A percentile compares a stretch with the other conserved stretches of the same genome.
Conservation (phyloP, 1,140 invertebrate species). For the Caenorhabditis tropicalis region DNA sequence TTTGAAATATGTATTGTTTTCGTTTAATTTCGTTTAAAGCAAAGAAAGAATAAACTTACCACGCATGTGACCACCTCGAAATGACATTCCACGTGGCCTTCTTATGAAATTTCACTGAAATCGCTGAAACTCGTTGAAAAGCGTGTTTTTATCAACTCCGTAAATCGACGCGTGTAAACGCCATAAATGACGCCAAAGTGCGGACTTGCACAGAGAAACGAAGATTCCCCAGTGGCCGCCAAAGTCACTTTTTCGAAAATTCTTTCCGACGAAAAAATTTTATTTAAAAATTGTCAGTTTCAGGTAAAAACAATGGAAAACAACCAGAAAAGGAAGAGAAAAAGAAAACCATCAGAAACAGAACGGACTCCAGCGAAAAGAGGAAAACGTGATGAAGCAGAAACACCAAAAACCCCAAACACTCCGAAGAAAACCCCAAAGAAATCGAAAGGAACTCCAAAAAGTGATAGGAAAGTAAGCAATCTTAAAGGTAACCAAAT, state of each 20-base stretch:
- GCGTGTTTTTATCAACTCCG: background rate
- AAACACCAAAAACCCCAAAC: background rate
- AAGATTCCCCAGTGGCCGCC: background rate
- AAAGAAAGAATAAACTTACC: background rate
- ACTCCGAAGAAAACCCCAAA: background rate
- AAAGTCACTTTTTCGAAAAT: constrained; percentile 15
- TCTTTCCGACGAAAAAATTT: background rate
- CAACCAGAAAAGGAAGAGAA: background rate
- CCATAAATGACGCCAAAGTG: background rate
- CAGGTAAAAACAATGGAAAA: background rate
- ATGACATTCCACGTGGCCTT: constrained; percentile 21
- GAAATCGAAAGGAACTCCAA: background rate
- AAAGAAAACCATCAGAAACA: background rate
- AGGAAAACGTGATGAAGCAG: background rate
- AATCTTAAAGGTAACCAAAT: background rate
- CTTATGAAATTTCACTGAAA: background rate
- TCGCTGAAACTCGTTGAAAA: background rate
- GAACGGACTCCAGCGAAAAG: background rate
- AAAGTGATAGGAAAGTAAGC: background rate
- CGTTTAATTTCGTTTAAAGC: too few species aligned
- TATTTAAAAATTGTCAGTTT: background rate
- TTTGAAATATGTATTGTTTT: too few species aligned
- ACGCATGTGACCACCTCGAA: constrained; percentile 21
- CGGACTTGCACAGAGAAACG: background rate
- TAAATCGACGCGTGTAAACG: constrained; percentile 27